A percentile compares a stretch with the other conserved stretches of the same genome.
Evolutionary conservation across 2,113 vertebrate genomes (phyloP).

Genomic region (Hassar affinis): DNA sequence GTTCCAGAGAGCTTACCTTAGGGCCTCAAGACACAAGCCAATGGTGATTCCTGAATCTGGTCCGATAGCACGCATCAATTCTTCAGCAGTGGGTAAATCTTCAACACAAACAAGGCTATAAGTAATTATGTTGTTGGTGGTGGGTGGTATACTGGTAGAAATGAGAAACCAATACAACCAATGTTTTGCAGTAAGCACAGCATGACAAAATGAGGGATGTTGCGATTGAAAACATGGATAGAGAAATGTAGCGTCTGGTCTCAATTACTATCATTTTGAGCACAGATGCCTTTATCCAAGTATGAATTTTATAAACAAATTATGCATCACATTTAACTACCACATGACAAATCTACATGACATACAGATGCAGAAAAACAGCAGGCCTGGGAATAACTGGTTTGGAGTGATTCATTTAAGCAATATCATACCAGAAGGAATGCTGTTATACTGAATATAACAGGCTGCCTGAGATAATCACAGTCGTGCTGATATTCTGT

Average conservation of each 20-base stretch:
- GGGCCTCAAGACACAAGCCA: slow-evolving; percentile 65
- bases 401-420: background rate
- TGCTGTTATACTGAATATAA: too few species aligned
- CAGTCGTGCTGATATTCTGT: too few species aligned
- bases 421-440: too few species aligned
- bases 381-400: background rate
- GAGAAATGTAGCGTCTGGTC: background rate
- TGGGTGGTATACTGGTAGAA: background rate
- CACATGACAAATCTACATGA: background rate
- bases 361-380: background rate
- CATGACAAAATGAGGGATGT: background rate
- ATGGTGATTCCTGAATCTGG: slow-evolving; percentile 62
- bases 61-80: slow-evolving; percentile 85
- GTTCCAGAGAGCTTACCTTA: slow-evolving; percentile 68
- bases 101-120: slow-evolving; percentile 20
- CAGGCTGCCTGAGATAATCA: too few species aligned
- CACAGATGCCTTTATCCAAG: background rate
- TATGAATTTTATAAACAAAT: background rate
- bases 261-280: background rate
- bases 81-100: slow-evolving; percentile 89
- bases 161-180: background rate
- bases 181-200: background rate
- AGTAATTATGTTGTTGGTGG: background rate
- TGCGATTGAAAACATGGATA: background rate
- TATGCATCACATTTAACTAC: background rate